Base-by-base conservation (phyloP, 2,113 vertebrate genomes). In the Mormoops blainvillei region DNA sequence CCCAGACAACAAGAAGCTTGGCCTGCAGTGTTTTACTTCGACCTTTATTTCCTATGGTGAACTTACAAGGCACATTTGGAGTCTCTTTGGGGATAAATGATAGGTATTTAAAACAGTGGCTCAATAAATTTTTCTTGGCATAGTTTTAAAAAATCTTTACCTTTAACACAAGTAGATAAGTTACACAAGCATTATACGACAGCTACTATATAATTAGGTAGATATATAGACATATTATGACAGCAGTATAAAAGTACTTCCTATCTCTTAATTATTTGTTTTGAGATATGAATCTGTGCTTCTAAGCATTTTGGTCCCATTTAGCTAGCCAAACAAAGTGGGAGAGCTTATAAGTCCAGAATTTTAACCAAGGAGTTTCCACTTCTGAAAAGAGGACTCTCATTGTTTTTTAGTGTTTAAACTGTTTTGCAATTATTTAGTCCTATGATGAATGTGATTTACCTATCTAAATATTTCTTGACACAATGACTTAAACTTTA, bases 201-300 rank as follows among this genome's bases (percentile, higher is more conserved):
- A 87, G 26, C 38, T 90, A 58, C 85, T 83, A 65, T 85, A 84
- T 56, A 94, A 80, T 88, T 93, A 92, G 38, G 38, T 50, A 61
- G 18, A 52, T 87, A 85, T n/a, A 41, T 3, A 94, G 43, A 74
- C 33, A 73, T 43, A 82, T 74, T n/a, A 45, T 73, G 20, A 36
- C 43, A 91, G 36, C 28, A 81, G 14, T n/a, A 28, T 74, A 90
- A 48, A 48, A 92, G 56, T 58, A 87, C 76, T 92, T 95, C 38
- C 56, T 80, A 87, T 74, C 33, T 94, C 67, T 54, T 86, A 77
- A 70, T 19, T 33, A 74, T 86, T 93, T 77, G 38, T 45, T 70
- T 86, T 77, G 31, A 58, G 41, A 95, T 96, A 84, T 58, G 7
- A 92, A 94, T 70, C 52, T 90, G 52, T 84, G 63, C 6, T 81